Evolutionary conservation across 64 coral and sea anemone genomes (phyloP), one percentile per base, ranked within the genome.

Genomic region (Cladopsammia gracilis): DNA sequence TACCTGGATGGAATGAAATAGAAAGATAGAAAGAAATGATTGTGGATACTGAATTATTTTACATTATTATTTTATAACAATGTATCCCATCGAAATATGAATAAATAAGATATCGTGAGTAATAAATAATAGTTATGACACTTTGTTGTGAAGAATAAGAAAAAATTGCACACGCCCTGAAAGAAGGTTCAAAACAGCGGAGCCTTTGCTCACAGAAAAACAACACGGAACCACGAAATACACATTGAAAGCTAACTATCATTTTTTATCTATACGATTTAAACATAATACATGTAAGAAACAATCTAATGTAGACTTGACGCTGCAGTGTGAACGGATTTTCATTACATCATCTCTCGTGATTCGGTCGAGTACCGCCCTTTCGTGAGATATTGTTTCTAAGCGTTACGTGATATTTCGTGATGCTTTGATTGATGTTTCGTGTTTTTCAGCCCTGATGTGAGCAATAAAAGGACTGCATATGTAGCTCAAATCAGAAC

Each of bases 321-420:
- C 1, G 12, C 53, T 56, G 12, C 1, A 5, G 1, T 56, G 53
- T 7, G 53, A 12, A 56, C 53, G 7, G 4, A 34, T 56, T 56
- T 56, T 12, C 53, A 56, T 59, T 5, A 78, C 16, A 58, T 14
- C 22, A 12, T 25, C 2, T 78, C 0, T 77, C 76, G 76, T 78
- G 76, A 78, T 58, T 5, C n/a, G 0, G 47, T 26, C 23, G n/a
- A 52, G 23, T 78, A 20, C 18, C 4, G 52, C n/a, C 9, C 76
- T 78, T 25, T 78, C 76, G 75, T 78, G 76, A 78, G 50, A 18
- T 58, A 78, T 78, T 78, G 76, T 78, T 58, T 20, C 52, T 58
- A 78, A 78, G 50, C 3, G 23, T 58, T 78, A 26, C 74, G 20
- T 78, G 76, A 25, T 78, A 58, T 82, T 64, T 48, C 79, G 22